Conservation (phyloP, 2,888 invertebrate genomes). For the Temnothorax unifasciatus region DNA sequence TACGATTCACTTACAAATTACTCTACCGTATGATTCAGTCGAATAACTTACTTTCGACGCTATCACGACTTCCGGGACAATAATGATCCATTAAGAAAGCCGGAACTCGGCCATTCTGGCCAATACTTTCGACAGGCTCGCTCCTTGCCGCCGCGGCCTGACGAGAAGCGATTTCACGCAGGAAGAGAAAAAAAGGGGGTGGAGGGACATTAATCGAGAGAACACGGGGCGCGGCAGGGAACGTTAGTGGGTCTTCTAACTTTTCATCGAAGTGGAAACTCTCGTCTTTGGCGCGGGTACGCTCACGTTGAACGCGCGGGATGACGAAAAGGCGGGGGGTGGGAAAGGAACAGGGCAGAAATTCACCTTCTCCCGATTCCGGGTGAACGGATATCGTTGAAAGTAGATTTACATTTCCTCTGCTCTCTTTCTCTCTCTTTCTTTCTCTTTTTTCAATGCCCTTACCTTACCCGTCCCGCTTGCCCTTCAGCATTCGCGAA, state of each 20-base stretch:
- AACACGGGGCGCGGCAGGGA: conserved; percentile 66
- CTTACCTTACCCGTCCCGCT: conserved; percentile 7
- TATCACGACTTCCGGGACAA: conserved; percentile 65
- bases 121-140: conserved; percentile 63
- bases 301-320: conserved; percentile 30
- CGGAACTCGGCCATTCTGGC: conserved; percentile 70
- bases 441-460: not conserved
- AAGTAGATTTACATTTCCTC: conserved; percentile 80
- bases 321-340: conserved; percentile 40
- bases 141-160: conserved; percentile 19
- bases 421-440: conserved; percentile 33
- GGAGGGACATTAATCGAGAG: conserved; percentile 67
- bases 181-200: not conserved
- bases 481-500: conserved; percentile 34
- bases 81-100: conserved; percentile 76
- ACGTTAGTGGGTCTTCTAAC: conserved; percentile 73
- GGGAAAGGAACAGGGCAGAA: conserved; percentile 29
- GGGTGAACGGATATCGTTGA: conserved; percentile 78
- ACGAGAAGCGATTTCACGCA: conserved; percentile 47
- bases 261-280: conserved; percentile 76
- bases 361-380: conserved; percentile 68
- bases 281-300: conserved; percentile 72
- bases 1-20: conserved; percentile 71
- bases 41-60: conserved; percentile 73
- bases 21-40: conserved; percentile 56